Conservation (phyloP, 1,140 invertebrate species). For the Aphidius ervi region DNA sequence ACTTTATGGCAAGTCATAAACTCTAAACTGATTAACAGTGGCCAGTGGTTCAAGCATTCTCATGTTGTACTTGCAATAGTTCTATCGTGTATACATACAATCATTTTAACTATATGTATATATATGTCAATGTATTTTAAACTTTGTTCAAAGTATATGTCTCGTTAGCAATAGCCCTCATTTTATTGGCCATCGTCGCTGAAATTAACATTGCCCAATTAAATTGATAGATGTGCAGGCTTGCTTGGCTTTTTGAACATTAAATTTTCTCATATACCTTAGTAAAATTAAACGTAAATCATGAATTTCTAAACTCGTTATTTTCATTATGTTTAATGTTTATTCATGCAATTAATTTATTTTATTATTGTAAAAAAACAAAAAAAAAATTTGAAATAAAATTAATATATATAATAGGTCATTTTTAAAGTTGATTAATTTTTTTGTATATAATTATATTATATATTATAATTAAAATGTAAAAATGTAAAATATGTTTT, state of each 20-base stretch:
- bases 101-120: constrained; percentile 25
- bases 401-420: too few relatives aligned
- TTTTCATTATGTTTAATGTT: constrained; percentile 8
- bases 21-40: constrained; percentile 57
- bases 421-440: too few relatives aligned
- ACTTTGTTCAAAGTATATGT: constrained; percentile 28
- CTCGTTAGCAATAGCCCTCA: constrained; percentile 49
- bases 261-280: constrained; percentile 39
- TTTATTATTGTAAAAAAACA: not conserved
- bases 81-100: constrained; percentile 17
- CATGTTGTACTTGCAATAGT: constrained; percentile 17
- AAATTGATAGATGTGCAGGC: constrained; percentile 51
- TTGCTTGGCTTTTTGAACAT: constrained; percentile 25
- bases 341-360: constrained; percentile 3
- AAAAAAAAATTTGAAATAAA: not conserved
- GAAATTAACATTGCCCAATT: constrained; percentile 55
- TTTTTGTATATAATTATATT: too few relatives aligned
- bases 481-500: too few relatives aligned
- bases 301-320: constrained; percentile 27
- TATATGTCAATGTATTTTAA: constrained; percentile 44
- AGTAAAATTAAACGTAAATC: constrained; percentile 46
- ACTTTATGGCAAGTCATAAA: constrained; percentile 54
- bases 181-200: constrained; percentile 54
- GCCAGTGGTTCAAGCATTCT: constrained; percentile 40
- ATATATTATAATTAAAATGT: too few relatives aligned